Base-by-base conservation (phyloP, 2,797 vertebrate species). In the Sebastes taczanowskii region DNA sequence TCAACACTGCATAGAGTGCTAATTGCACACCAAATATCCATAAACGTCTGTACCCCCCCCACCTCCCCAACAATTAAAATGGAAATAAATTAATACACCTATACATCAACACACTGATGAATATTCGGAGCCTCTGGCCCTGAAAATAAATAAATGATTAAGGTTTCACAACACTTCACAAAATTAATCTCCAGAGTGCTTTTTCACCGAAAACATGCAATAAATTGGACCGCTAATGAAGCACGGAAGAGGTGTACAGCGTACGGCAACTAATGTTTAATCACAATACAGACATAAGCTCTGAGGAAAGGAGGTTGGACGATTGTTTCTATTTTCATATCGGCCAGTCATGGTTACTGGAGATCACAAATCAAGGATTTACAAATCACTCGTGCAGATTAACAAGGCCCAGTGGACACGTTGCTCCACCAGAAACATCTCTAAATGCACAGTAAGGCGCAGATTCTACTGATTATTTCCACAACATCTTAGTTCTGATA, bases 131-230 rank as follows among this genome's bases (percentile, higher is more conserved):
- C 92, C 87, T 11, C 8, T 3, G 86, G 88, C 75, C 23, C 35
- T 49, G 78, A 35, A 89, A 91, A 89, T 92, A 92, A 94, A 94
- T 92, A 92, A 92, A 91, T 93, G 89, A 95, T 93, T 89, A 81
- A 27, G 35, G 69, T 82, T 91, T 88, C 73, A 74, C 67, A 88
- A 81, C 77, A 82, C 73, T 85, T 80, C 60, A 22, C 7, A 42
- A 85, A 89, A 92, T 89, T 77, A 87, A 89, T 91, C 89, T 91
- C 60, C 1, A 71, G 79, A 77, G 82, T 78, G 77, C 53, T 81
- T 85, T 90, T 88, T 85, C 77, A 87, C 81, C 73, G 74, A 74
- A 86, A 88, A 81, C 71, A 76, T 63, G 87, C 70, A 74, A 88
- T 84, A 72, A 84, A 86, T 86, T 76, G 77, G 64, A 73, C n/a